Percentiles rank a stretch among this genome's conserved stretches.
Evolutionary conservation across 2,113 vertebrate species (phyloP).

Genomic region (Glaucidium brasilianum): DNA sequence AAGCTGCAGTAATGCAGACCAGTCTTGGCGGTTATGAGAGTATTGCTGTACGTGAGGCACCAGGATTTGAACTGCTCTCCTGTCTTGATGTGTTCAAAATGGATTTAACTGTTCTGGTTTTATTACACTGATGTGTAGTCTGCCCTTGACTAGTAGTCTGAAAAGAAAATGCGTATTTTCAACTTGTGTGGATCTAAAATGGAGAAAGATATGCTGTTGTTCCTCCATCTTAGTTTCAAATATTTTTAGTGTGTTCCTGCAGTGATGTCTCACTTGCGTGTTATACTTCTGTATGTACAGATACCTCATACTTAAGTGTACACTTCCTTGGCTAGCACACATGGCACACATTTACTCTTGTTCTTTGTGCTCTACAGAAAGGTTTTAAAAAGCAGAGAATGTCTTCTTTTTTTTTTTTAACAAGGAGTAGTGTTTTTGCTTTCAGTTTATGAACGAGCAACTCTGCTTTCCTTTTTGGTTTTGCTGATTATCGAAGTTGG

Average conservation of each 20-base stretch:
- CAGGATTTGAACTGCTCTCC: neutral
- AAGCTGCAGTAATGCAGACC: neutral
- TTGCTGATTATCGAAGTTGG: neutral
- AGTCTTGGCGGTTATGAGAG: neutral
- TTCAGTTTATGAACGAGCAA: neutral
- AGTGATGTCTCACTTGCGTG: neutral
- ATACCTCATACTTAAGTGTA: neutral
- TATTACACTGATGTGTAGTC: neutral
- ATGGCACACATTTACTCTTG: neutral
- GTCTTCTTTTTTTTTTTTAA: neutral
- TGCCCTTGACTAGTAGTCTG: neutral
- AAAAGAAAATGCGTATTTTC: neutral
- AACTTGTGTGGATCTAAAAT: neutral
- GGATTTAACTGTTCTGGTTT: neutral
- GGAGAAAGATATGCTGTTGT: neutral
- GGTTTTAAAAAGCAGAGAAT: neutral
- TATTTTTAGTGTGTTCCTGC: neutral
- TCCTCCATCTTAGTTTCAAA: neutral
- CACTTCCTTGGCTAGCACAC: neutral
- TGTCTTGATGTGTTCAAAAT: neutral
- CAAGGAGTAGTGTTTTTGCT: neutral
- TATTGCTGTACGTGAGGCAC: neutral
- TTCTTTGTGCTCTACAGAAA: neutral
- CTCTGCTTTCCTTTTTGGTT: neutral
- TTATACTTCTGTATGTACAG: accelerated